These are phyloP conservation scores for Lacerta viridis DNA, from an alignment of 2,797 vertebrate genomes.

Conservation along the genomic window DNA sequence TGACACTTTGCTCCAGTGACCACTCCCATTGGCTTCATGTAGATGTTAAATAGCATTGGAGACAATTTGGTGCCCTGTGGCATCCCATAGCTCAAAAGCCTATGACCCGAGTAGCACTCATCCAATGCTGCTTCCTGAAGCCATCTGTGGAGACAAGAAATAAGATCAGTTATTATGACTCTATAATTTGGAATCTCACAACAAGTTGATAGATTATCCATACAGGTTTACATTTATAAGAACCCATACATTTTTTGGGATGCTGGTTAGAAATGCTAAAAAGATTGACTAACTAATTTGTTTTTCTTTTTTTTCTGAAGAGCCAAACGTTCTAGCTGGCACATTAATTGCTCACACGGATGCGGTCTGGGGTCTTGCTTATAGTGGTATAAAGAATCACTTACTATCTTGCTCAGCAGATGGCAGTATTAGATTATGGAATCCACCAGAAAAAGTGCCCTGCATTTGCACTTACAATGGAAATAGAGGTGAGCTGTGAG, in stretches of 20 bases:
- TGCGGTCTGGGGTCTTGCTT: slow-evolving; percentile 95
- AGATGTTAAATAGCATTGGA: too few species aligned
- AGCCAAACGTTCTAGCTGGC: slow-evolving; percentile 93
- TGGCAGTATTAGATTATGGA: slow-evolving; percentile 97
- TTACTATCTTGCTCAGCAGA: slow-evolving; percentile 98
- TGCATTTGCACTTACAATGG: slow-evolving; percentile 95
- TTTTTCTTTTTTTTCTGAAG: slow-evolving; percentile 76
- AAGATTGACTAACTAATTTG: slow-evolving; percentile 34
- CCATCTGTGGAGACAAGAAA: too few species aligned
- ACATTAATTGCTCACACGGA: slow-evolving; percentile 93
- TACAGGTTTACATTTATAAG: slow-evolving; percentile 7
- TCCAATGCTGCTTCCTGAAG: too few species aligned
- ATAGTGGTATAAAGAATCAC: slow-evolving; percentile 95
- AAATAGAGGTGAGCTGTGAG: slow-evolving; percentile 83
- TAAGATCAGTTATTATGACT: background rate
- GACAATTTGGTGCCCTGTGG: too few species aligned
- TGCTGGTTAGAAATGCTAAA: background rate
- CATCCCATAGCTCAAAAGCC: too few species aligned
- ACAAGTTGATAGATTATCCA: background rate
- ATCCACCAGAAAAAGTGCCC: slow-evolving; percentile 91
- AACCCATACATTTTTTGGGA: background rate
- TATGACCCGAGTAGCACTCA: too few species aligned
- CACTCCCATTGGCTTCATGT: too few species aligned
- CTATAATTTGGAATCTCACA: background rate
- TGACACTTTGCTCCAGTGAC: too few species aligned